A percentile compares a stretch with the other conserved stretches of the same genome.
Evolutionary conservation across 2,797 vertebrate genomes (phyloP).

Genomic region (Acanthis flammea): DNA sequence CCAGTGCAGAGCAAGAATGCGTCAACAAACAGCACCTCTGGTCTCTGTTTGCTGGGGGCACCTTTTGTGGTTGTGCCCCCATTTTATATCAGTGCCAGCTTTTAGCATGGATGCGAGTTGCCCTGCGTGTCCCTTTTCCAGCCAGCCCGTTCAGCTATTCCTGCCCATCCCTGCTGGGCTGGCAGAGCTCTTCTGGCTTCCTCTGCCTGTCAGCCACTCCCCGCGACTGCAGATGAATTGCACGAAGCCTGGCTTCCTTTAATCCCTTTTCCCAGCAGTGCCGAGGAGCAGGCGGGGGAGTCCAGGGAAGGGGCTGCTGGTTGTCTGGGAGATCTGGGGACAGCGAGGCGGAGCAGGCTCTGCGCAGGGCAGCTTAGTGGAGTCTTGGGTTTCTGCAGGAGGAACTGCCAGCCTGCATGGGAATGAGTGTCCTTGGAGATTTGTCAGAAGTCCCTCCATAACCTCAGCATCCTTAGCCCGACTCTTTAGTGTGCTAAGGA

Average conservation of each 20-base stretch:
- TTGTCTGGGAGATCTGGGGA: not conserved
- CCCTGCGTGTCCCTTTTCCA: accelerated
- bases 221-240: not conserved
- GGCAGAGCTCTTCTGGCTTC: not conserved
- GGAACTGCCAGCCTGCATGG: not conserved
- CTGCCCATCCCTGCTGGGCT: not conserved
- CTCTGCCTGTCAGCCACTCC: not conserved
- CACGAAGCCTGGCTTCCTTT: not conserved
- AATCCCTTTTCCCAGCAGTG: not conserved
- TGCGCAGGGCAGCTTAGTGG: accelerated
- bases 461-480: not conserved
- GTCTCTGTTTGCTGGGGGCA: not conserved
- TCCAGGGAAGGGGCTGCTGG: not conserved
- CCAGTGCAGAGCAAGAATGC: not conserved
- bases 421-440: not conserved
- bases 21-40: not conserved
- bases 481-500: not conserved
- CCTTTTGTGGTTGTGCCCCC: not conserved
- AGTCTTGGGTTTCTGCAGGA: not conserved
- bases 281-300: not conserved
- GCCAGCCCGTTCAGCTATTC: not conserved
- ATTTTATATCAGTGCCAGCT: not conserved
- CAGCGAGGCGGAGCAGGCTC: accelerated
- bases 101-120: not conserved
- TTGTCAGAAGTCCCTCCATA: not conserved